Base-by-base conservation (phyloP, 1,140 invertebrate genomes). In the Microplitis demolitor region DNA sequence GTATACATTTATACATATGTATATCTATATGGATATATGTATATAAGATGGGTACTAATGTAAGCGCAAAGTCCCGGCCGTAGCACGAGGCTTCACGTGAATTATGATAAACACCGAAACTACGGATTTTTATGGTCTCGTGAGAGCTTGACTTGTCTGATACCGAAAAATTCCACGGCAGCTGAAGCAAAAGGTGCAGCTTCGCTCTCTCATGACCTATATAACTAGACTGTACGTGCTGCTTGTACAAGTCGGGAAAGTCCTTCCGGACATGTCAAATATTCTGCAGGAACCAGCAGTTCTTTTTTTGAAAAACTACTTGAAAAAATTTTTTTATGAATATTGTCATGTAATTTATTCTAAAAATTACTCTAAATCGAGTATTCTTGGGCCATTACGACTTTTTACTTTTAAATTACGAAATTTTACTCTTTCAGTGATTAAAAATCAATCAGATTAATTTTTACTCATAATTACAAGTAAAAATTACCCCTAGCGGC, bases 51-150 rank as follows among this genome's bases (percentile, higher is more conserved):
- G 11, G 39, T 45, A 45, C 39, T 45, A 45, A 45, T 71, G 56
- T 69, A 31, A 14, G 51, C 53, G 53, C n/a, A 34, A 24, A 69
- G 67, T 37, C 33, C 16, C 14, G 35, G 8, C 13, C 14, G 51
- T 39, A 11, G 53, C 45, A 9, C 71, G 77, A 73, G 74, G 79
- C 73, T 74, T 78, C 73, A 54, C 68, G 74, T 79, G 79, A 81
- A 82, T 82, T 81, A 81, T 82, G 81, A 82, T 81, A 81, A 82
- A 82, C 79, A 75, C 78, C 72, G 71, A 68, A 73, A 74, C 70
- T 81, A 71, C 76, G 79, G 79, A 75, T 75, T 75, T 75, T 72
- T 75, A 68, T 68, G 66, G 58, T 31, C 45, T 56, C 66, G 14
- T 24, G 70, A 54, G 39, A 45, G 33, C 39, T 50, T 24, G 66